Conservation (phyloP, 2,797 vertebrate genomes). For the Pithecia hirsuta region DNA sequence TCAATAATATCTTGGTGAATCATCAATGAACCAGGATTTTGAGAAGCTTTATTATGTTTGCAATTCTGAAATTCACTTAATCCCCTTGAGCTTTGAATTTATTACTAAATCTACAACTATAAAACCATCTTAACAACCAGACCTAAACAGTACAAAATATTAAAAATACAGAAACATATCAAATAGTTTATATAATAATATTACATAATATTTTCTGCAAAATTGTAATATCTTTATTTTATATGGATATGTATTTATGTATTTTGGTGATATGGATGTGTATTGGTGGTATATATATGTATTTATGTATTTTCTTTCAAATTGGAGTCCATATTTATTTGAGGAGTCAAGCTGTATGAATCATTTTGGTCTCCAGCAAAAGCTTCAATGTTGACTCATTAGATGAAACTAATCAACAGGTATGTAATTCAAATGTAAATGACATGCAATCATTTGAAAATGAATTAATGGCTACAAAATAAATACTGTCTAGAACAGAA, state of each 20-base stretch:
- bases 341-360: neutral
- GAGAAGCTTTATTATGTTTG: neutral
- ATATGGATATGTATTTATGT: neutral
- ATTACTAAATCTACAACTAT: neutral
- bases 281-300: neutral
- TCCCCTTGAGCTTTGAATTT: neutral
- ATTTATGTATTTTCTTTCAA: neutral
- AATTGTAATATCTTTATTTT: neutral
- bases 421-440: constrained; percentile 30
- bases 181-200: neutral
- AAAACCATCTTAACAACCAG: neutral
- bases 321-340: neutral
- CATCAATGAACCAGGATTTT: neutral
- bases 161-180: neutral
- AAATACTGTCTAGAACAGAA: neutral
- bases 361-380: neutral
- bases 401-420: constrained; percentile 42
- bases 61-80: constrained; percentile 30
- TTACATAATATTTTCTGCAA: neutral
- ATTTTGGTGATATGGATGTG: neutral
- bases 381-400: neutral
- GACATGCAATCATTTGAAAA: constrained; percentile 15
- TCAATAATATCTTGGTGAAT: neutral
- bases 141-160: neutral
- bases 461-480: constrained; percentile 29